phyloP scores from a whole-genome alignment of 2,888 invertebrate species.

The Nasonia oneida region DNA sequence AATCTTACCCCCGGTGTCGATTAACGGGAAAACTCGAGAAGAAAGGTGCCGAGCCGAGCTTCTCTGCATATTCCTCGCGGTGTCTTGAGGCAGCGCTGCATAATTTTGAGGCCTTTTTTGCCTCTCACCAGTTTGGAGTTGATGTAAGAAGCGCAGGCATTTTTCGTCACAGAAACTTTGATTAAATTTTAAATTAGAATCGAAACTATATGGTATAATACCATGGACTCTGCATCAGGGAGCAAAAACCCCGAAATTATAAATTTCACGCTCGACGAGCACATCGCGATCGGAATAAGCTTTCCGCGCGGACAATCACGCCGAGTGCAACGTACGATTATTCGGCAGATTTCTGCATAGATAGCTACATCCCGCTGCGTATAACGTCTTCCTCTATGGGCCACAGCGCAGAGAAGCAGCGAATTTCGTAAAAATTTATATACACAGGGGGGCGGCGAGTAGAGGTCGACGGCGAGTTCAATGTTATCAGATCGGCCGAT shows the following conservation, averaged over 20 bases:
- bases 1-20: constrained; percentile 65
- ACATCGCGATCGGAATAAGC: background rate
- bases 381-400: background rate
- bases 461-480: constrained; percentile 52
- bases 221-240: too few species aligned
- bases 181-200: background rate
- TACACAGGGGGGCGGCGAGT: background rate
- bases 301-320: background rate
- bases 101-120: background rate
- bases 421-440: background rate
- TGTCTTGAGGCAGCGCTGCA: constrained; percentile 16
- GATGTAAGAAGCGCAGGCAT: background rate
- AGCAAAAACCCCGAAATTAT: background rate
- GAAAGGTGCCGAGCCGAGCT: constrained; percentile 4
- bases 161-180: background rate
- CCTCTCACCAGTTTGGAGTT: background rate
- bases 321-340: constrained; percentile 5
- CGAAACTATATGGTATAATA: background rate
- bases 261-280: background rate
- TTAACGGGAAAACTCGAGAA: constrained; percentile 62
- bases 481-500: constrained; percentile 59
- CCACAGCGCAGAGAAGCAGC: background rate
- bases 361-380: background rate
- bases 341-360: constrained; percentile 13
- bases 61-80: constrained; percentile 30